Percentiles rank a stretch among this genome's conserved stretches.
Conservation (phyloP, 2,113 vertebrate species). For the Caranx ignobilis region DNA sequence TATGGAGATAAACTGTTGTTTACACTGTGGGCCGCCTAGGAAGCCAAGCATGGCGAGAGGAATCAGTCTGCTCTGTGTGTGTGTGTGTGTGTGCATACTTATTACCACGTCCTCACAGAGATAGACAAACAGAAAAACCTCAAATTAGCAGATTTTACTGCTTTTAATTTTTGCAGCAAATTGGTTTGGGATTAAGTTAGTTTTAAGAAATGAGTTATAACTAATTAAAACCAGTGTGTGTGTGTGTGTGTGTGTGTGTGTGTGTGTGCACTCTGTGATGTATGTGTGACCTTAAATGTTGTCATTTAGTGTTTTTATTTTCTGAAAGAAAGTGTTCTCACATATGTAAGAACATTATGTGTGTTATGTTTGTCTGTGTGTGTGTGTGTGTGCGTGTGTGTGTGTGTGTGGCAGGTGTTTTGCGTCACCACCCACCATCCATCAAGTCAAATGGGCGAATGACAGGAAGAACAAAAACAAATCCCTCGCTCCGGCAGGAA, state of each 20-base stretch:
- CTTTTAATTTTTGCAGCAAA: not conserved
- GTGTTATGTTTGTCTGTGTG: conserved; percentile 26
- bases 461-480: conserved; percentile 82
- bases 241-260: not conserved
- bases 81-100: conserved; percentile 8
- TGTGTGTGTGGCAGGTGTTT: conserved; percentile 70
- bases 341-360: conserved; percentile 1
- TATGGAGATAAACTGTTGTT: conserved; percentile 69
- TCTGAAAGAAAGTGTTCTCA: conserved; percentile 15
- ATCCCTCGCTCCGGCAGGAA: conserved; percentile 69
- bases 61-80: conserved; percentile 22
- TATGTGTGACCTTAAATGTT: conserved; percentile 15
- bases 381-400: conserved; percentile 52
- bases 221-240: not conserved
- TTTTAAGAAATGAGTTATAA: not conserved
- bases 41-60: conserved; percentile 43
- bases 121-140: not conserved
- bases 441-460: conserved; percentile 79
- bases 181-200: not conserved
- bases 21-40: conserved; percentile 45
- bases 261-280: conserved; percentile 11
- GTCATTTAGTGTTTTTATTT: not conserved
- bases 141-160: not conserved
- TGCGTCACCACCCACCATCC: conserved; percentile 79
- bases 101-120: conserved; percentile 5